Conservation (phyloP, 2,797 vertebrate genomes). For the Leontopithecus rosalia region DNA sequence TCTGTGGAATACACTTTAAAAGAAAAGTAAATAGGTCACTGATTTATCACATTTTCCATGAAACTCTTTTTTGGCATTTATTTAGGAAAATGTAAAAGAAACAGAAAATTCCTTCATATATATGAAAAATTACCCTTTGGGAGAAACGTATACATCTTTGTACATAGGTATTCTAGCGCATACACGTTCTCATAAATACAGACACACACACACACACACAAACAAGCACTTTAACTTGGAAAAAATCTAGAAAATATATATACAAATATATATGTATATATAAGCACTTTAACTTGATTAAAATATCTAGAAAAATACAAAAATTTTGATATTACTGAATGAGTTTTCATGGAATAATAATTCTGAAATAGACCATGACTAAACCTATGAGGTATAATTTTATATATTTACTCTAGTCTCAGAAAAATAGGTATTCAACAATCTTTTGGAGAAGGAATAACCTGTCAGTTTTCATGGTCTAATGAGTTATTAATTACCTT, state of each 20-base stretch:
- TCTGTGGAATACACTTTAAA: slow-evolving; percentile 20
- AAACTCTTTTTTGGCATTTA: not conserved
- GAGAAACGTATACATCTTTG: not conserved
- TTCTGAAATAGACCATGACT: not conserved
- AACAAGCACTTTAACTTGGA: too few relatives aligned
- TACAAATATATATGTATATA: not conserved
- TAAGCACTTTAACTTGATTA: not conserved
- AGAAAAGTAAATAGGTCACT: not conserved
- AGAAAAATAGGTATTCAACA: not conserved
- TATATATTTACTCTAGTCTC: not conserved
- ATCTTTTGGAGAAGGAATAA: not conserved
- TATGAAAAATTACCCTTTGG: not conserved
- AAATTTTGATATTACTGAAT: not conserved
- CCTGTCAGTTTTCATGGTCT: not conserved
- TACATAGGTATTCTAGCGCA: not conserved
- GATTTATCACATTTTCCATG: not conserved
- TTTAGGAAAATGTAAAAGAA: slow-evolving; percentile 21
- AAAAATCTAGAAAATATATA: too few relatives aligned
- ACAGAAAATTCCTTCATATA: not conserved
- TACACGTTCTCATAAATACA: not conserved
- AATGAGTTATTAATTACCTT: not conserved
- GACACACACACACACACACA: not conserved
- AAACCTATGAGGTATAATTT: not conserved
- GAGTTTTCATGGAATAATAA: not conserved
- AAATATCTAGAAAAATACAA: not conserved